Evolutionary conservation across 2,888 invertebrate genomes (phyloP), one percentile per base, ranked within the genome.

Genomic region (Crepidodera aurea): DNA sequence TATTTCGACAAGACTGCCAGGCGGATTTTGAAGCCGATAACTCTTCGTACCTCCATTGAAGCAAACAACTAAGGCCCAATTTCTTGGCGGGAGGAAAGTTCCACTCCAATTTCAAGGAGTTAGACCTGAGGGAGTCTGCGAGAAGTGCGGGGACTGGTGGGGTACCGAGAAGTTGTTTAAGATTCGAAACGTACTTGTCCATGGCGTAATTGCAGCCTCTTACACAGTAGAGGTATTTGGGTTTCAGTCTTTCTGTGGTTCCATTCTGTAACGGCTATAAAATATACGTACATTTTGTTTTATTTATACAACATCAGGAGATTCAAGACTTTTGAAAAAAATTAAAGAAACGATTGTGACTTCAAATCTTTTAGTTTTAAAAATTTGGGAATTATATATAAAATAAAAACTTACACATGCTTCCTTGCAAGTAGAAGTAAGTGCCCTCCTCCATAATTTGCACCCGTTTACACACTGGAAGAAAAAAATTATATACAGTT

Each of bases 1-100:
- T 87, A 76, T 90, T 90, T 46, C 88, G 84, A 77, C 91, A 93
- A 78, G 91, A 93, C 77, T 92, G 90, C 96, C 96, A 96, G 16
- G 54, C 13, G 0, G 34, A 27, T 32, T 46, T 39, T 18, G 88
- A 85, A 51, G 87, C 87, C 2, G 87, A 86, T 39, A 87, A 79
- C 69, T 88, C 88, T 69, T 88, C 89, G 76, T 89, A 91, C 51
- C 88, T 85, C 89, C 90, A 91, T 80, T 94, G 93, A 18, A 93
- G 86, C 73, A 90, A 73, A 75, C 84, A 88, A 73, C 82, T 87
- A 72, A 84, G 81, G 53, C 75, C 82, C 63, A 73, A 79, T 63
- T 84, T 81, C 77, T 79, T 85, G 77, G 90, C 90, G 81, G 61
- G 87, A 72, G 64, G 84, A 81, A 64, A 89, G 65, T 84, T 84